A percentile compares a stretch with the other conserved stretches of the same genome.
phyloP scores from a whole-genome alignment of 2,797 vertebrate genomes.

The Cygnus olor region DNA sequence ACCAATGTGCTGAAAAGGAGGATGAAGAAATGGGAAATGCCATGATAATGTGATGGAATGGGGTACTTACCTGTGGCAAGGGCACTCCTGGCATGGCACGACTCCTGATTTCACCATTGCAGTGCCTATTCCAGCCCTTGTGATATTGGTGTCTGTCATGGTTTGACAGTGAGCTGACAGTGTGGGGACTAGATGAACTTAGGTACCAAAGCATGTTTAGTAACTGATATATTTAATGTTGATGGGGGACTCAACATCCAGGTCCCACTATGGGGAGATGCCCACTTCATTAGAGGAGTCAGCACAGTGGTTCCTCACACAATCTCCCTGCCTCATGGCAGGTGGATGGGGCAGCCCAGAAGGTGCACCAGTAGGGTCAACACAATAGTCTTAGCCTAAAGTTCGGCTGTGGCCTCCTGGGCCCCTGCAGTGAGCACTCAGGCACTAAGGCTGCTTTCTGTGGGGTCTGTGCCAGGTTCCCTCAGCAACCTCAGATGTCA shows the following conservation, averaged over 20 bases:
- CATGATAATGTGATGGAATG: neutral
- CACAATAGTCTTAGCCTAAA: no score
- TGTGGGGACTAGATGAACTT: neutral
- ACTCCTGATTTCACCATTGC: neutral
- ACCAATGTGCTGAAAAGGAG: neutral
- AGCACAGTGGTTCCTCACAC: neutral
- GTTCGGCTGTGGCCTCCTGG: neutral
- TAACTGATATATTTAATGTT: neutral
- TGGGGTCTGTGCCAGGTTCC: neutral
- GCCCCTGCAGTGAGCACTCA: neutral
- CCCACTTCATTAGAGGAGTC: neutral
- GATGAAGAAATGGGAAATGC: neutral
- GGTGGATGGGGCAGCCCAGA: neutral
- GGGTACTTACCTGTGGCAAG: neutral
- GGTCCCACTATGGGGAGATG: neutral
- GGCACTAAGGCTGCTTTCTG: rapidly evolving
- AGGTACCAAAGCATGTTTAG: neutral
- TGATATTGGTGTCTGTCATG: neutral
- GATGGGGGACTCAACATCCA: neutral
- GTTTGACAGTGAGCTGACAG: neutral
- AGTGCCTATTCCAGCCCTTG: neutral
- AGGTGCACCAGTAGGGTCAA: no score
- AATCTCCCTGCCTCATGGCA: neutral
- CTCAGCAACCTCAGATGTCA: neutral
- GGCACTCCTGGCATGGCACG: neutral